Conservation (phyloP, 2,113 vertebrate genomes). For the Siniperca knerii region DNA sequence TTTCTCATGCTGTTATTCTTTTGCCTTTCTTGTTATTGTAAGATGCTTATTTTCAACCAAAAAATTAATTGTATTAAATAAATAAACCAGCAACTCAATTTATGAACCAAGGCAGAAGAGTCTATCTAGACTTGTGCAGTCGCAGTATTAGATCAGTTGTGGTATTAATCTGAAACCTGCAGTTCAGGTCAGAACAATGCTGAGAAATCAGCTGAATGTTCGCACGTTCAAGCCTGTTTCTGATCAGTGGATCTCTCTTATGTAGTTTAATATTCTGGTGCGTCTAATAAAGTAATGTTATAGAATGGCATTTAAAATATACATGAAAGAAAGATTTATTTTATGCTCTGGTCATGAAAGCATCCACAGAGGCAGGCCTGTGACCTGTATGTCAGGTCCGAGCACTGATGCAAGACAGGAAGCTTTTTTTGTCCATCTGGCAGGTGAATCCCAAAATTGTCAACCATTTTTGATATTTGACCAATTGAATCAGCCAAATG, state of each 20-base stretch:
- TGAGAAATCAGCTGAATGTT: not conserved
- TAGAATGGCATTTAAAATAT: not conserved
- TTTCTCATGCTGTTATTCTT: conserved; percentile 70
- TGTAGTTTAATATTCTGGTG: conserved; percentile 8
- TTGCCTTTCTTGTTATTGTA: conserved; percentile 78
- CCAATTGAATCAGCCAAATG: no score
- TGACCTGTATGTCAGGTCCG: not conserved
- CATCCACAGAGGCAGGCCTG: not conserved
- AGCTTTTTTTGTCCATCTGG: not conserved
- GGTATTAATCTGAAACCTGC: conserved; percentile 19
- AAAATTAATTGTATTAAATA: conserved; percentile 66
- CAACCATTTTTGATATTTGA: conserved; percentile 7
- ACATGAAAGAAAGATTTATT: not conserved
- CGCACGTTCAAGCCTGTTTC: not conserved
- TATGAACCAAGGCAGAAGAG: conserved; percentile 63
- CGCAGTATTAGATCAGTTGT: conserved; percentile 21
- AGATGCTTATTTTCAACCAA: conserved; percentile 67
- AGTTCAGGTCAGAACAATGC: not conserved
- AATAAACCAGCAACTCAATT: conserved; percentile 72
- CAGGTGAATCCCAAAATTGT: not conserved
- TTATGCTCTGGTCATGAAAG: conserved; percentile 6
- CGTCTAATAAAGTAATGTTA: conserved; percentile 3
- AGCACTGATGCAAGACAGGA: not conserved
- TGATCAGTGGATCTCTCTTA: conserved; percentile 1
- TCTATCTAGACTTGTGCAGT: conserved; percentile 48